Conservation (phyloP, 2,113 vertebrate species). For the Chloropsis hardwickii region DNA sequence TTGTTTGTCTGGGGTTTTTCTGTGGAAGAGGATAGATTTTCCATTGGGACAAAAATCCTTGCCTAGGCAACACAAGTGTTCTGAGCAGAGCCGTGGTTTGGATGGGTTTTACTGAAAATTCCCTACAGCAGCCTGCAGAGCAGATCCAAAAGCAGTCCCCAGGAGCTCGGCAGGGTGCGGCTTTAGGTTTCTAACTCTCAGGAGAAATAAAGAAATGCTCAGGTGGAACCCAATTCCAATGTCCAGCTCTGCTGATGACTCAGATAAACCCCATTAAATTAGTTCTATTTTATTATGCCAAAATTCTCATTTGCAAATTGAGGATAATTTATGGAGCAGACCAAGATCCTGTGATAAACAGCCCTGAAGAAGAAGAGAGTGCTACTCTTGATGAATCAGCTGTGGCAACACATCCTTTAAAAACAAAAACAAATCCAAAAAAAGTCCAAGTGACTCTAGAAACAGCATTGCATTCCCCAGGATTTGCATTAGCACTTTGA, state of each 20-base stretch:
- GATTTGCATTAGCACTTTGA: constrained; percentile 43
- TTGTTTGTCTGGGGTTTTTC: not conserved
- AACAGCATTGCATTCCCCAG: not conserved
- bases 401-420: not conserved
- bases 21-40: not conserved
- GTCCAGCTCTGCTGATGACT: not conserved
- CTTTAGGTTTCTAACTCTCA: not conserved
- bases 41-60: not conserved
- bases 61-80: not conserved
- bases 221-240: not conserved
- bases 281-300: not conserved
- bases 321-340: not conserved
- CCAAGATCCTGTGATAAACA: not conserved
- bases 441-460: not conserved
- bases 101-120: not conserved
- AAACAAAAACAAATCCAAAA: not conserved
- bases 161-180: not conserved
- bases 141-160: not conserved
- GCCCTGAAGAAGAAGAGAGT: not conserved
- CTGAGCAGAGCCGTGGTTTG: not conserved
- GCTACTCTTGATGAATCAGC: not conserved
- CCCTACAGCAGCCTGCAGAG: not conserved
- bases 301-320: not conserved
- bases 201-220: not conserved
- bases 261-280: not conserved